Percentiles rank a stretch among this genome's conserved stretches.
Evolutionary conservation across 1,140 invertebrate species (phyloP).

Genomic region (Ericerus pela): DNA sequence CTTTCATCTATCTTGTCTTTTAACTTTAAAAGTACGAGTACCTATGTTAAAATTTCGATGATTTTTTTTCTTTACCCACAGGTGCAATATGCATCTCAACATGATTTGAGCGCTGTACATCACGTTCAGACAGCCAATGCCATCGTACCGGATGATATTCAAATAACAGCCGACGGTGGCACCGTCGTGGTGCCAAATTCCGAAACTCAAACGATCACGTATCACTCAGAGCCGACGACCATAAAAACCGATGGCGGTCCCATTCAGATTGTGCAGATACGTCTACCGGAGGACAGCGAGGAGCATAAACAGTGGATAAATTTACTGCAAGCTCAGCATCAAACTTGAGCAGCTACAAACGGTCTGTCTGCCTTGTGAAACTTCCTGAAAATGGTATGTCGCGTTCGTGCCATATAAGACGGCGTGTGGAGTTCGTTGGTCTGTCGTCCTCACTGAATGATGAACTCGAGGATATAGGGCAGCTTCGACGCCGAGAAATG

Average conservation of each 20-base stretch:
- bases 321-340: constrained; percentile 20
- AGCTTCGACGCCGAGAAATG: no score
- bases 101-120: constrained; percentile 14
- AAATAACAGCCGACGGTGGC: constrained; percentile 15
- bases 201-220: constrained; percentile 8
- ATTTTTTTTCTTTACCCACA: no score
- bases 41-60: no score
- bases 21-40: no score
- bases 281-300: constrained; percentile 20
- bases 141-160: constrained; percentile 14
- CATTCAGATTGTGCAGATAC: constrained; percentile 26
- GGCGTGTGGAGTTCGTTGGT: no score
- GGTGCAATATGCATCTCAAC: constrained; percentile 15
- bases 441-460: no score
- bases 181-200: constrained; percentile 16
- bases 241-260: constrained; percentile 23
- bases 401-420: no score
- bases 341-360: background rate
- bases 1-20: no score
- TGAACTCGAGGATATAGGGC: no score
- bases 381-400: no score
- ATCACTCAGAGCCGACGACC: constrained; percentile 18
- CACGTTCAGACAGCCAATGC: constrained; percentile 15
- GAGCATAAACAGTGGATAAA: constrained; percentile 24
- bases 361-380: no score